Evolutionary conservation across 2,888 invertebrate species (phyloP).

Genomic region (Heteropelma amictum): DNA sequence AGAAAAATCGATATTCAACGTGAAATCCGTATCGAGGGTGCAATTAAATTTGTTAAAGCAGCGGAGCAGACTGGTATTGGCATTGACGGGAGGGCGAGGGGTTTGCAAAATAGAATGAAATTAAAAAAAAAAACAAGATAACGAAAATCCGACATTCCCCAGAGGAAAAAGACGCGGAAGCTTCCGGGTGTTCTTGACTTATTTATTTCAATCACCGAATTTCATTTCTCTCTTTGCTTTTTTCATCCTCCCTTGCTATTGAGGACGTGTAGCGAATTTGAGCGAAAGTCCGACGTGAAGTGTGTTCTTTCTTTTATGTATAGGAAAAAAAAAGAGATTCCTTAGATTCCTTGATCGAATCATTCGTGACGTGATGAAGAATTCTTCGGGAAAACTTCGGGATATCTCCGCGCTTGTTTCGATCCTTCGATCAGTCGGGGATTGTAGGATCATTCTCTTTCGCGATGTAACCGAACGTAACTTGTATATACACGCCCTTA

Average conservation of each 20-base stretch:
- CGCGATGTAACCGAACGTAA: too few species aligned
- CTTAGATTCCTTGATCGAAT: slow-evolving; percentile 29
- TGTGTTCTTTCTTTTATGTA: slow-evolving; percentile 19
- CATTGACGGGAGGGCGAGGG: too few species aligned
- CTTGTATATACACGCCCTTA: neutral
- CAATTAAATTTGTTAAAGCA: too few species aligned
- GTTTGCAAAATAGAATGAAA: neutral
- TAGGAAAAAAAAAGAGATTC: slow-evolving; percentile 27
- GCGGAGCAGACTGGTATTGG: too few species aligned
- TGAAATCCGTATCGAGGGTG: too few species aligned
- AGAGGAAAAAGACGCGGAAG: neutral
- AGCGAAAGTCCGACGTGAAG: neutral
- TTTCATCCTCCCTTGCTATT: neutral
- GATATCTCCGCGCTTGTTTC: neutral
- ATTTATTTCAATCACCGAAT: slow-evolving; percentile 4
- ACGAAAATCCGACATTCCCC: neutral
- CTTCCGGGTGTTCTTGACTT: neutral
- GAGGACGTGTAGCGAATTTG: slow-evolving; percentile 15
- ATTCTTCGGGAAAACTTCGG: neutral
- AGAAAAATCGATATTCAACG: too few species aligned
- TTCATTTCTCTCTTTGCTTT: neutral
- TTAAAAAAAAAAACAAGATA: neutral
- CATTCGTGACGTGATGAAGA: slow-evolving; percentile 21
- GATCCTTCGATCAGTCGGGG: neutral
- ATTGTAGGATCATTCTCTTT: neutral